Base-by-base conservation (phyloP, 2,113 vertebrate species). In the Engraulis encrasicolus region DNA sequence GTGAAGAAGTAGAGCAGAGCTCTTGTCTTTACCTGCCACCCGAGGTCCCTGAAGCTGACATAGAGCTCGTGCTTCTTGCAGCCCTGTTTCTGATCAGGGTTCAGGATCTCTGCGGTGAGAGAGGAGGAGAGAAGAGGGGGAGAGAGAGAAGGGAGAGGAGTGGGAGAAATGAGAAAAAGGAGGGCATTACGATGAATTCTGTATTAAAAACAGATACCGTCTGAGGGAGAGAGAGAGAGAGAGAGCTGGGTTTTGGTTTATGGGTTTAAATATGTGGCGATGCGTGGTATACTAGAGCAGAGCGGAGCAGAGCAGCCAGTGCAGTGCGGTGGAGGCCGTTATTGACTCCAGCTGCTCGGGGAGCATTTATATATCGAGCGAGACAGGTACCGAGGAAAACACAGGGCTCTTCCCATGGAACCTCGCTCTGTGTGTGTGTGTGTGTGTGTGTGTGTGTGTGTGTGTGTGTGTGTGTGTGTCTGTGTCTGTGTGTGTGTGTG, bases 21-120 rank as follows among this genome's bases (percentile, higher is more conserved):
- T 23, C 20, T 50, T 20, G 74, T 34, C 50, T 84, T 88, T 94
- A 99, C 98, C 98, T 99, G 98, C 98, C 98, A 99, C 87, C 98
- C 98, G 81, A 99, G 95, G 92, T 99, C 98, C 14, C 96, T 96
- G 93, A 99, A 99, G 88, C 98, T 99, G 92, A 99, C 98, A 2
- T 99, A 99, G 18, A 99, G 95, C 90, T 99, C 98, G 0, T 97
- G 98, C 87, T 99, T 99, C 94, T 97, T 98, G 88, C 98, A 99
- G 58, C 97, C 98, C 86, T 99, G 97, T 81, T 96, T 92, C 88
- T 97, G 96, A 88, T 98, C 94, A 0, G 89, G 91, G 89, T 96
- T 97, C 86, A 96, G 95, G 92, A 95, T 97, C 78, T 97, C 98
- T 99, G 93, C 27, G 79, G 84, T 52, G 0, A 5, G 49, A 7